These are phyloP conservation scores for Bombus haemorrhoidalis DNA, from an alignment of 1,140 invertebrate species.

Conservation along the genomic window DNA sequence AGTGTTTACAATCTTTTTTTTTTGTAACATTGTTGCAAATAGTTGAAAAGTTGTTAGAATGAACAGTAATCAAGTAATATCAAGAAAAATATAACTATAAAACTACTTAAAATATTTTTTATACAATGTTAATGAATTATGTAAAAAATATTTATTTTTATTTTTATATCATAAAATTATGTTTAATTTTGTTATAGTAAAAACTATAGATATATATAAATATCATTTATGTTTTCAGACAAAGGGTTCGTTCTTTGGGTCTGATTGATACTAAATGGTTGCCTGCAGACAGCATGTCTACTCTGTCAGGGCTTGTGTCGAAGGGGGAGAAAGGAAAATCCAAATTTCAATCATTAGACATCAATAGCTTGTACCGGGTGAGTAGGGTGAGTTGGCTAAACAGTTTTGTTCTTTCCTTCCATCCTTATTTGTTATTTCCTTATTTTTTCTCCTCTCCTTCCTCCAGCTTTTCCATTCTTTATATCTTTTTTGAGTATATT, in stretches of 20 bases:
- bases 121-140: neutral
- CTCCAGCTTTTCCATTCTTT: neutral
- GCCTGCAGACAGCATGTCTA: conserved; percentile 94
- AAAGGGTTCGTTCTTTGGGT: conserved; percentile 92
- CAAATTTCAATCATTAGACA: conserved; percentile 97
- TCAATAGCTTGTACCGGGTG: conserved; percentile 97
- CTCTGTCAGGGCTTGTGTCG: conserved; percentile 90
- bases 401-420: neutral
- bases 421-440: neutral
- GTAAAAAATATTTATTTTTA: neutral
- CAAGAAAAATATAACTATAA: neutral
- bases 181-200: neutral
- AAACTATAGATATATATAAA: neutral
- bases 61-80: neutral
- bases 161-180: neutral
- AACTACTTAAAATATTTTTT: neutral
- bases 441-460: neutral
- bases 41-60: neutral
- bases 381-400: conserved; percentile 87
- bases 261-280: conserved; percentile 91
- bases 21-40: neutral
- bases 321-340: conserved; percentile 97
- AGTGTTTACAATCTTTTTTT: neutral
- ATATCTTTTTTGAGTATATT: neutral
- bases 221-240: conserved; percentile 83